Conservation (phyloP, 2,888 invertebrate genomes). For the Teleiodes luculella region DNA sequence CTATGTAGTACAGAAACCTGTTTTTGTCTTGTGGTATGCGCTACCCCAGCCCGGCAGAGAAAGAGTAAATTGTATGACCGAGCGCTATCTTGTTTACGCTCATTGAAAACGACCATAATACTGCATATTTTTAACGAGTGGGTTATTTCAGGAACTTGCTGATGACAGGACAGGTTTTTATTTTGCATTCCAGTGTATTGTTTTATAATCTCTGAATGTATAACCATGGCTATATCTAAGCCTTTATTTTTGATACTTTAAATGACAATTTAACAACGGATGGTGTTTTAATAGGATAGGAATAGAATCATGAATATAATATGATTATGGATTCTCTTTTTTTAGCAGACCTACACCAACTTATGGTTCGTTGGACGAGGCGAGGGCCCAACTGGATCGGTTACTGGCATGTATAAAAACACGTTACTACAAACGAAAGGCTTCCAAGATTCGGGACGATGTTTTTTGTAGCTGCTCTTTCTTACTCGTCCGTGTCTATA, state of each 20-base stretch:
- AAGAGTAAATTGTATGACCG: constrained; percentile 34
- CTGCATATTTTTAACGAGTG: constrained; percentile 21
- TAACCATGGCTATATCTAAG: not conserved
- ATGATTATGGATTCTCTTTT: too few relatives aligned
- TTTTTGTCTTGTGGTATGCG: constrained; percentile 66
- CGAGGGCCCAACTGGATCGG: constrained; percentile 37
- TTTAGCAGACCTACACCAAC: constrained; percentile 60
- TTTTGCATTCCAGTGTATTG: constrained; percentile 3
- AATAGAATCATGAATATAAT: too few relatives aligned
- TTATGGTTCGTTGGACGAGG: constrained; percentile 34
- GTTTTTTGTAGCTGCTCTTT: constrained; percentile 60
- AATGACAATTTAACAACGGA: too few relatives aligned
- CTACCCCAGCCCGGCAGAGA: constrained; percentile 40
- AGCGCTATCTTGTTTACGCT: constrained; percentile 37
- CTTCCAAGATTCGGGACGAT: constrained; percentile 59
- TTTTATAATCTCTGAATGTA: not conserved
- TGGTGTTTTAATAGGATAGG: too few relatives aligned
- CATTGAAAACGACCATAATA: constrained; percentile 23
- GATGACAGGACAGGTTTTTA: constrained; percentile 7
- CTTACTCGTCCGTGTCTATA: constrained; percentile 51
- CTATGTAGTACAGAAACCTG: constrained; percentile 71
- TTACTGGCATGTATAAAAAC: constrained; percentile 45
- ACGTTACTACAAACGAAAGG: constrained; percentile 49
- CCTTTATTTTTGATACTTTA: too few relatives aligned
- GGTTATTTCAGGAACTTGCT: constrained; percentile 15